A percentile compares a stretch with the other conserved stretches of the same genome.
Evolutionary conservation across 2,797 vertebrate genomes (phyloP).

Genomic region (Poeciliopsis infans): DNA sequence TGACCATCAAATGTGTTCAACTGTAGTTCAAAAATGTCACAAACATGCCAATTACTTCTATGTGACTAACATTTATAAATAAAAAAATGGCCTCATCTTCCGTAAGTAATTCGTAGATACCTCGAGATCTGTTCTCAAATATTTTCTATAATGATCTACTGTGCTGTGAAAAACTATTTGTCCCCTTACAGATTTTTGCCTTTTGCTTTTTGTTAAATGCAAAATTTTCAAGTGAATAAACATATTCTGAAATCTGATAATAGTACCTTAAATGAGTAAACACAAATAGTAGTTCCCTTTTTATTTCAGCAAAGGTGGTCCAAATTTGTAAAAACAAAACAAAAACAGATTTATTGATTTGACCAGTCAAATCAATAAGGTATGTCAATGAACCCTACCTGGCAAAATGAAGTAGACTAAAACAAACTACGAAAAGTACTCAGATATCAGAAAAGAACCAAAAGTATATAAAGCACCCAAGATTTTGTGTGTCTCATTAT

Average conservation of each 20-base stretch:
- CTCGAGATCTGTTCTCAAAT: background rate
- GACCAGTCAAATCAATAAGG: background rate
- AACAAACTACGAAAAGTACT: background rate
- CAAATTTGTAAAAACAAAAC: too few relatives aligned
- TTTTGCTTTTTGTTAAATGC: background rate
- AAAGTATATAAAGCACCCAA: background rate
- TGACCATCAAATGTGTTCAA: background rate
- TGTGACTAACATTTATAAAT: background rate
- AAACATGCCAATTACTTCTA: background rate
- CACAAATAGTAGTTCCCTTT: background rate
- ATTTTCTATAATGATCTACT: background rate
- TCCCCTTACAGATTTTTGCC: background rate
- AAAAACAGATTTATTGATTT: too few relatives aligned
- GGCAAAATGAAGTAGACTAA: background rate
- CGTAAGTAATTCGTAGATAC: background rate
- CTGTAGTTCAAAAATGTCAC: background rate
- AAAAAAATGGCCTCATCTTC: background rate
- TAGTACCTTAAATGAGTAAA: background rate
- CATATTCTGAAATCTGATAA: background rate
- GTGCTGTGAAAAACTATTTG: background rate
- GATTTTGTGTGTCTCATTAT: background rate
- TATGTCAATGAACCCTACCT: background rate
- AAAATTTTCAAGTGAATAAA: background rate
- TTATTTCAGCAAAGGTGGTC: too few relatives aligned
- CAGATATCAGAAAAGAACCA: background rate